Percentiles rank a stretch among this genome's conserved stretches.
phyloP scores from a whole-genome alignment of 2,888 invertebrate genomes.

The Noctua janthina region DNA sequence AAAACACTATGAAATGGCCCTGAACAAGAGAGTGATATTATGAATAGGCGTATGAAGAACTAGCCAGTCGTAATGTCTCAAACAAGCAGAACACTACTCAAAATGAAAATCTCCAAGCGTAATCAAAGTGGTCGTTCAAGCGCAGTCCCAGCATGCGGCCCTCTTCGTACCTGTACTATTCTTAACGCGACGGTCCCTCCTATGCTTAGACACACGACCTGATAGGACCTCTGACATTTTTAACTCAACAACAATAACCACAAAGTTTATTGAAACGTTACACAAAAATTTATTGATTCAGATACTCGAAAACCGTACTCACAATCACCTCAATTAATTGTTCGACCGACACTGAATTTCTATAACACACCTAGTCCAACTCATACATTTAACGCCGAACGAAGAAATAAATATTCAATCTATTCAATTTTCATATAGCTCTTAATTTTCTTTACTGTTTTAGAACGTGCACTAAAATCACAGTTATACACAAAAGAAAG shows the following conservation, averaged over 20 bases:
- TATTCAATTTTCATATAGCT: conserved; percentile 57
- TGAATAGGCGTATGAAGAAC: conserved; percentile 63
- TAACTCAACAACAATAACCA: conserved; percentile 66
- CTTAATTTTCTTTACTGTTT: conserved; percentile 63
- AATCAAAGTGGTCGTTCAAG: conserved; percentile 77
- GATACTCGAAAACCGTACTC: conserved; percentile 78
- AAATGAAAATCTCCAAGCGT: conserved; percentile 77
- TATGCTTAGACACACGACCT: conserved; percentile 85
- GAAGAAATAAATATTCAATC: conserved; percentile 33
- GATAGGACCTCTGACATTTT: conserved; percentile 85
- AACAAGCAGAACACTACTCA: conserved; percentile 69
- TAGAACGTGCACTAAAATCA: conserved; percentile 73
- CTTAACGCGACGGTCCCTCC: conserved; percentile 82
- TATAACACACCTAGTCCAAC: conserved; percentile 41
- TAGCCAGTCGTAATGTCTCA: conserved; percentile 63
- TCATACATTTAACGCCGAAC: conserved; percentile 23
- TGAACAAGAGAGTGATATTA: conserved; percentile 49
- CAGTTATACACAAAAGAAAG: conserved; percentile 71
- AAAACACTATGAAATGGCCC: conserved; percentile 47
- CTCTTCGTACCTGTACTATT: conserved; percentile 84
- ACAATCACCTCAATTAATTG: conserved; percentile 77
- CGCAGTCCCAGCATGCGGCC: conserved; percentile 79
- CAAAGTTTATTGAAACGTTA: conserved; percentile 65
- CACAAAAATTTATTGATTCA: conserved; percentile 75
- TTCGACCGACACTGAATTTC: conserved; percentile 67